Evolutionary conservation across 2,113 vertebrate genomes (phyloP).

Genomic region (Leuciscus idus): DNA sequence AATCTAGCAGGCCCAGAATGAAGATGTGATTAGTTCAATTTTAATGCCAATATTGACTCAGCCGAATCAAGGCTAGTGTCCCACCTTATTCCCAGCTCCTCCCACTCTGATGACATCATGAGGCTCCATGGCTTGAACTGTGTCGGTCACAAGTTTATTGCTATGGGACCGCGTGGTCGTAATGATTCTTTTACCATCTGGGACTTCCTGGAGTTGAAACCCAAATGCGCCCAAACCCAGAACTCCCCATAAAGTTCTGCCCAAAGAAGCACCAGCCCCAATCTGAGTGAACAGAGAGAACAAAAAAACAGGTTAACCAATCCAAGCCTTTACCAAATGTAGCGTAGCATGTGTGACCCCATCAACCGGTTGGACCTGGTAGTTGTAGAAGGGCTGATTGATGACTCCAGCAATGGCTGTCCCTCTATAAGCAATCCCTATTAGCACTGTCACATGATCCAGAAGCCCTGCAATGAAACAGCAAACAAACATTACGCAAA

Average conservation of each 20-base stretch:
- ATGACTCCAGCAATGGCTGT: slow-evolving; percentile 95
- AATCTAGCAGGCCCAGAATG: slow-evolving; percentile 75
- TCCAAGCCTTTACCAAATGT: background rate
- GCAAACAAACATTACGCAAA: background rate
- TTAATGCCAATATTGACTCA: background rate
- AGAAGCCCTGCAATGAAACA: slow-evolving; percentile 83
- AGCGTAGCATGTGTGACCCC: background rate
- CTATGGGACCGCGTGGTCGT: slow-evolving; percentile 94
- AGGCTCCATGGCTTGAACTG: slow-evolving; percentile 89
- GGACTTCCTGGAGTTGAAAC: slow-evolving; percentile 88
- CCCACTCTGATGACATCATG: slow-evolving; percentile 88
- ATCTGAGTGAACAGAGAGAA: slow-evolving; percentile 71
- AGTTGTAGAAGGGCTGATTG: slow-evolving; percentile 98
- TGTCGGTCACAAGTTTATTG: slow-evolving; percentile 88
- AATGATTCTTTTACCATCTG: slow-evolving; percentile 84
- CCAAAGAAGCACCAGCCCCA: slow-evolving; percentile 79
- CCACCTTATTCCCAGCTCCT: slow-evolving; percentile 97
- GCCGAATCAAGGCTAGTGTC: background rate
- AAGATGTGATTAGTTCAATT: background rate
- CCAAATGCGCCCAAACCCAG: slow-evolving; percentile 90
- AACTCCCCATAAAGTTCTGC: slow-evolving; percentile 94
- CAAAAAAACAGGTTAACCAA: background rate
- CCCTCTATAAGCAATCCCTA: slow-evolving; percentile 92
- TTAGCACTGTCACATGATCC: slow-evolving; percentile 95
- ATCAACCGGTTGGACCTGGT: slow-evolving; percentile 83